Evolutionary conservation across 2,888 invertebrate genomes (phyloP).

Genomic region (Neria commutata): DNA sequence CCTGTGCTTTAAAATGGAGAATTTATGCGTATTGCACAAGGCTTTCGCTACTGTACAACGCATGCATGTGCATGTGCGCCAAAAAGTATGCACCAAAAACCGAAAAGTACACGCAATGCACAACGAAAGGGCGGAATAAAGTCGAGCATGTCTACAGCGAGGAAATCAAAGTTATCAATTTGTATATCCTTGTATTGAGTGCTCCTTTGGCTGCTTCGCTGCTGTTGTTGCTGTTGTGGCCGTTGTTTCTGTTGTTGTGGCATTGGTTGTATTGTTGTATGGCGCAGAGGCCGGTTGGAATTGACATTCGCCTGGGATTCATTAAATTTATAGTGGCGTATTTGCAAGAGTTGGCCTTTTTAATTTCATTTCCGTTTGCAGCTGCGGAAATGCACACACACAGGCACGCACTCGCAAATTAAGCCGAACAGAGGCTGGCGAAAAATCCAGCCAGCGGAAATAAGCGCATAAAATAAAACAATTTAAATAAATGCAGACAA

Average conservation of each 20-base stretch:
- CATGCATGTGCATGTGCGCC: constrained; percentile 5
- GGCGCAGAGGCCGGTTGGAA: not conserved
- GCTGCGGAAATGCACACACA: not conserved
- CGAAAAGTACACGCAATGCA: constrained; percentile 6
- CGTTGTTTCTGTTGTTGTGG: not conserved
- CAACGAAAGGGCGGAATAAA: not conserved
- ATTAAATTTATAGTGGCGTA: constrained; percentile 4
- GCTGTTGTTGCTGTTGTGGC: not conserved
- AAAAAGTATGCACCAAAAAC: constrained; percentile 38
- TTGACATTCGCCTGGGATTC: no score
- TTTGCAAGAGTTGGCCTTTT: not conserved
- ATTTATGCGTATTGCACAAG: constrained; percentile 42
- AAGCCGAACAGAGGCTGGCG: not conserved
- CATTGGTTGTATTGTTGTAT: not conserved
- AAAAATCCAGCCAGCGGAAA: not conserved
- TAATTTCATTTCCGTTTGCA: not conserved
- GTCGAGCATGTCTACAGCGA: constrained; percentile 21
- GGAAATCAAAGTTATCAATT: constrained; percentile 31
- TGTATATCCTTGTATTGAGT: constrained; percentile 18
- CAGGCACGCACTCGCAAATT: not conserved
- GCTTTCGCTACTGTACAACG: not conserved
- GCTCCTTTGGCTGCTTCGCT: not conserved
- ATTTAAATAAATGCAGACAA: constrained; percentile 24
- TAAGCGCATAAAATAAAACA: constrained; percentile 12
- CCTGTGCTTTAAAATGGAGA: constrained; percentile 35